phyloP scores from a whole-genome alignment of 1,140 invertebrate species.

The Papilio polytes region DNA sequence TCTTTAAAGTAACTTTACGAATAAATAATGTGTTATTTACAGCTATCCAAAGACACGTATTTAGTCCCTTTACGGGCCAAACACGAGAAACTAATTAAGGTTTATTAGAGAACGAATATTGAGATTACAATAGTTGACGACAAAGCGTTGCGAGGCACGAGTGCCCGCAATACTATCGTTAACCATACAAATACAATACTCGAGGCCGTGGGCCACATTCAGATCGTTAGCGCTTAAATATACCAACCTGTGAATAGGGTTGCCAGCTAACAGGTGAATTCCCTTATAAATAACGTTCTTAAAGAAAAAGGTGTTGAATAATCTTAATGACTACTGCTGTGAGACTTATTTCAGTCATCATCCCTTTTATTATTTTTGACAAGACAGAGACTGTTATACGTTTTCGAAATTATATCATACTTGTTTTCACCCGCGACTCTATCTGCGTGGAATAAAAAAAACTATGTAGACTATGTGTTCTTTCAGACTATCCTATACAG shows the following conservation, averaged over 20 bases:
- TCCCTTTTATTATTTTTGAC: no score
- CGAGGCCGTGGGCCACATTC: constrained; percentile 68
- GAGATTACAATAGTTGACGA: constrained; percentile 50
- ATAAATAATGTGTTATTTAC: background rate
- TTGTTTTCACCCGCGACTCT: no score
- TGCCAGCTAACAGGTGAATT: constrained; percentile 11
- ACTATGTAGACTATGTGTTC: no score
- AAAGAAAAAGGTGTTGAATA: background rate
- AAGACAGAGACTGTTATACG: no score
- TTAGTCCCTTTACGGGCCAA: background rate
- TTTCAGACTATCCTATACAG: no score
- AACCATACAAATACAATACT: constrained; percentile 53
- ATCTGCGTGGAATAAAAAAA: no score
- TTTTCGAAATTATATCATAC: no score
- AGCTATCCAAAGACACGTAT: background rate
- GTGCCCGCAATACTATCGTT: constrained; percentile 50
- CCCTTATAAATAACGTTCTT: background rate
- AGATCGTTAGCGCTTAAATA: constrained; percentile 50
- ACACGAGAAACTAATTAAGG: constrained; percentile 29
- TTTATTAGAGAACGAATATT: constrained; percentile 42
- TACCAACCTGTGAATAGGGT: background rate
- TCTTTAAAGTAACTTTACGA: background rate
- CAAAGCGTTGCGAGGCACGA: constrained; percentile 54
- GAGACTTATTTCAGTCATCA: no score
- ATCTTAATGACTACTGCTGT: no score